Evolutionary conservation across 64 coral and sea anemone genomes (phyloP).

Genomic region (Porites australiensis): DNA sequence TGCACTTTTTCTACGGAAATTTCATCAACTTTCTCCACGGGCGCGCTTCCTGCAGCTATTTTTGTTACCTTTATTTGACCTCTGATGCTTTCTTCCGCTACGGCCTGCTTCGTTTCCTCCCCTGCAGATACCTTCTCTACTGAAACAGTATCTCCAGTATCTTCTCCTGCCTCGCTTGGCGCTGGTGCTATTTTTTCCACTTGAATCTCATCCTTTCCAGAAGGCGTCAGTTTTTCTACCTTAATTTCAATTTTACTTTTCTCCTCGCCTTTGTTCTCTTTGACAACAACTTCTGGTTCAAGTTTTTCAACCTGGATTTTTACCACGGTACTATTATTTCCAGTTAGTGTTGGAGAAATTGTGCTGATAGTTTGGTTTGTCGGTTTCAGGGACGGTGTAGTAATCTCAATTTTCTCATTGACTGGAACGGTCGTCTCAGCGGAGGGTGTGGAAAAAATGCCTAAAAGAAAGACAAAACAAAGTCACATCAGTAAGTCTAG

Average conservation of each 20-base stretch:
- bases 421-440: background rate
- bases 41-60: too few relatives aligned
- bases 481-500: background rate
- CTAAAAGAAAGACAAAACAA: background rate
- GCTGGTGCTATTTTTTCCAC: background rate
- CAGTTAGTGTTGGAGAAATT: background rate
- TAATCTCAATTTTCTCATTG: background rate
- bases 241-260: background rate
- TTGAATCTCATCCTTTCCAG: background rate
- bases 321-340: background rate
- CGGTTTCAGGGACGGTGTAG: background rate
- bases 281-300: background rate
- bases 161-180: background rate
- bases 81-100: too few relatives aligned
- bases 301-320: background rate
- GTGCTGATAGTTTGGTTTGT: background rate
- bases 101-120: too few relatives aligned
- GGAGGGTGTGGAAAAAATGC: background rate
- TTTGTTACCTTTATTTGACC: too few relatives aligned
- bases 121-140: background rate
- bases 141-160: background rate
- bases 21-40: too few relatives aligned
- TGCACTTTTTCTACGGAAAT: background rate
- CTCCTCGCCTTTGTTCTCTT: background rate
- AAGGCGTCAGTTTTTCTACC: background rate